Evolutionary conservation across 2,797 vertebrate species (phyloP), one percentile per base, ranked within the genome.

Genomic region (Mormyrus hasselquistii): DNA sequence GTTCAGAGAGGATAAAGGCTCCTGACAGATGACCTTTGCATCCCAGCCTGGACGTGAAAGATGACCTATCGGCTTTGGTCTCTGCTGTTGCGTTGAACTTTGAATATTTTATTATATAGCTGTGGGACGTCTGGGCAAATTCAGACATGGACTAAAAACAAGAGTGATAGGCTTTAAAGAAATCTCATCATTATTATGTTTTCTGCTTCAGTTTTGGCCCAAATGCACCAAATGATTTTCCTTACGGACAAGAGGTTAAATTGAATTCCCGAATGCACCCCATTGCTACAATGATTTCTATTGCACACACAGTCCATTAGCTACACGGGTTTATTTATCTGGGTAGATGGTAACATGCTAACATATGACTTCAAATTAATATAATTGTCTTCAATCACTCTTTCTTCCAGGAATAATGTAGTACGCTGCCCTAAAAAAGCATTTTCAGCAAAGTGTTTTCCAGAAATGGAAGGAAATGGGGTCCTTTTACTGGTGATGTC

Each of bases 21-120:
- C 86, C 65, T 88, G 88, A 62, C 89, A 86, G 89, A 9, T 88
- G 87, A 65, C 84, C 87, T 90, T 90, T 87, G 47, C 87, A 49
- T 87, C 88, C 83, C 47, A 19, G 41, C 65, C 62, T 47, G 19
- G 73, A 59, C 69, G 69, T 57, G 62, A 86, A 82, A 88, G 89
- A 88, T 88, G 87, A 90, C 89, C 89, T 88, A 59, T 73, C 22
- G 88, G 84, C 53, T 89, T 69, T 16, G 25, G 34, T 76, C 7
- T 19, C 34, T 34, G 29, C 34, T 10, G 83, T 76, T 89, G 29
- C 83, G 44, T 41, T 87, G 62, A 49, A 50, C 88, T 50, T 8
- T 47, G 59, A 86, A 89, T 89, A 86, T 89, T 59, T 52, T 38
- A 89, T 86, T 57, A 55, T 38, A 86, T 86, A 52, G 49, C 85